Base-by-base conservation (phyloP, 2,113 vertebrate species). In the Nymphicus hollandicus region DNA sequence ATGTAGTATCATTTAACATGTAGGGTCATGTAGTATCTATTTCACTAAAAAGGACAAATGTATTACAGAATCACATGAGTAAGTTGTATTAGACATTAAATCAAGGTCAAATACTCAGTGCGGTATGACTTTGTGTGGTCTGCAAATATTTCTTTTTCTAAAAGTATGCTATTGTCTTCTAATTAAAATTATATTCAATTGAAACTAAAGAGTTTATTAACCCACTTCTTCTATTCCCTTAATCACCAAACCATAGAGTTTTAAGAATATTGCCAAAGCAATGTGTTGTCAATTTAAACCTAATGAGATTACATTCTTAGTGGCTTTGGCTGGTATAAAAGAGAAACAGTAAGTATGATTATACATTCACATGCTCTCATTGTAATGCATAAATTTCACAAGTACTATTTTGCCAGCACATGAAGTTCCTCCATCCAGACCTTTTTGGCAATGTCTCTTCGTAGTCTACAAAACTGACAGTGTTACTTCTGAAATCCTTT, bases 261-360 rank as follows among this genome's bases (percentile, higher is more conserved):
- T 86, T 92, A 93, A 14, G 41, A 86, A 74, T 88, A 95, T 91
- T 94, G 66, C 70, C 93, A 95, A 93, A 82, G 64, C 17, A 95
- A 88, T 72, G 25, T 89, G 80, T 81, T 91, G 65, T 96, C 79
- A 95, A 89, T 86, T 93, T 95, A 95, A 96, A 81, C 50, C 29
- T 97, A 92, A 97, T 92, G 81, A 97, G 92, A 97, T 86, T 90
- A 56, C 35, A 86, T 86, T 92, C 91, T 95, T 87, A 95, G 84
- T 84, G 47, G 44, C 46, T 82, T 94, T 97, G 93, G 78, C 83
- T 94, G 50, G 52, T 83, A 89, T 58, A 88, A 79, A 69, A 78
- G 60, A 66, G 37, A 94, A 95, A 82, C 47, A 64, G 28, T 66
- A 81, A 73, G 60, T 84, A 64, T 80, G 93, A 91, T 41, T 91